Percentiles rank a stretch among this genome's conserved stretches.
These are phyloP conservation scores for Herpailurus yagouaroundi DNA, from an alignment of 2,113 vertebrate species.

Conservation along the genomic window DNA sequence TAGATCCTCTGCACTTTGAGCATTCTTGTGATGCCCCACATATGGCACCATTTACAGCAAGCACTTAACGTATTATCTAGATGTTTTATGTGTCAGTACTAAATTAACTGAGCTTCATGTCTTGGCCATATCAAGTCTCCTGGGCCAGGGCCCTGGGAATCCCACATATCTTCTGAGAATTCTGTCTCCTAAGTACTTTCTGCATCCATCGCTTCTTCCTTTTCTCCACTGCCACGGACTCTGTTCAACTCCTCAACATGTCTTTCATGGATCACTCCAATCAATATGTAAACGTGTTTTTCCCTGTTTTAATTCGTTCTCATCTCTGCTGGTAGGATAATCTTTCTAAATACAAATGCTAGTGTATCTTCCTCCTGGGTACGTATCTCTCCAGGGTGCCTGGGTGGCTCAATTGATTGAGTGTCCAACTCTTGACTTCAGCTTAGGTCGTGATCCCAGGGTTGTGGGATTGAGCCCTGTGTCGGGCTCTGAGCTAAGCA, in stretches of 20 bases:
- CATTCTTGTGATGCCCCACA: background rate
- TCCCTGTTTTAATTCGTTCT: background rate
- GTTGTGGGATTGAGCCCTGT: too few relatives aligned
- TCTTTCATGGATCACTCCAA: background rate
- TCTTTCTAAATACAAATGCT: constrained; percentile 13
- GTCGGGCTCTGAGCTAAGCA: too few relatives aligned
- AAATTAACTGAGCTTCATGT: background rate
- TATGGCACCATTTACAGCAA: background rate
- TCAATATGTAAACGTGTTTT: background rate
- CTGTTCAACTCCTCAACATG: background rate
- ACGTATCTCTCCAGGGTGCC: too few relatives aligned
- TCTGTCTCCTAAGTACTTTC: background rate
- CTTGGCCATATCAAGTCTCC: background rate
- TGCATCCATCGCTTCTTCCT: background rate
- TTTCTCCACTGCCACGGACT: background rate
- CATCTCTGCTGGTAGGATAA: background rate
- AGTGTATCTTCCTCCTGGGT: background rate
- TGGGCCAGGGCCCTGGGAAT: background rate
- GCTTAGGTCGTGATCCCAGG: too few relatives aligned
- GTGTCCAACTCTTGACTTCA: too few relatives aligned
- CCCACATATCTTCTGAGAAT: background rate
- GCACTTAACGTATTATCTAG: background rate
- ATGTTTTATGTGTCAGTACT: background rate
- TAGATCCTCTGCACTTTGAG: background rate
- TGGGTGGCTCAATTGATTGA: too few relatives aligned